phyloP scores from a whole-genome alignment of 2,888 invertebrate genomes.

The Nemapogon koenigi region DNA sequence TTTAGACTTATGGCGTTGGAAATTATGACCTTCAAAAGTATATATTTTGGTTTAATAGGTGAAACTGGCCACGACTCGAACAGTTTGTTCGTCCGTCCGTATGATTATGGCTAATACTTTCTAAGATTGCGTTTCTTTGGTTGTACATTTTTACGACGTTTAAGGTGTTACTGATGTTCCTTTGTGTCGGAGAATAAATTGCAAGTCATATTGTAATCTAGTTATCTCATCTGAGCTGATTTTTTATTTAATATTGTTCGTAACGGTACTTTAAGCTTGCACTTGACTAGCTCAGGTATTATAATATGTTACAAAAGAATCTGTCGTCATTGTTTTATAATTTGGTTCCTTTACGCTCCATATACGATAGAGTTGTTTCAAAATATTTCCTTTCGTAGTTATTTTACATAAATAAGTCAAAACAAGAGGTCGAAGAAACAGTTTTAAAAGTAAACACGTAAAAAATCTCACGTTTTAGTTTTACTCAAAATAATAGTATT shows the following conservation, averaged over 20 bases:
- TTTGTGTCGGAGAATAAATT: slow-evolving; percentile 2
- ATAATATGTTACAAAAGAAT: too few relatives aligned
- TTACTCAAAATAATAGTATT: too few relatives aligned
- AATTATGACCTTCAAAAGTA: slow-evolving; percentile 35
- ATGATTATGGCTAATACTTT: slow-evolving; percentile 27
- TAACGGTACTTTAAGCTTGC: too few relatives aligned
- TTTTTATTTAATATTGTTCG: background rate
- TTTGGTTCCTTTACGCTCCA: too few relatives aligned
- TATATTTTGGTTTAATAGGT: slow-evolving; percentile 29
- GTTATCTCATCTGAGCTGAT: background rate
- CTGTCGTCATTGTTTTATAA: too few relatives aligned
- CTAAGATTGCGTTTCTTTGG: slow-evolving; percentile 26
- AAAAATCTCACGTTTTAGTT: too few relatives aligned
- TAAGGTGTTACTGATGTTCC: background rate
- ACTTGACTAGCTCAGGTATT: too few relatives aligned
- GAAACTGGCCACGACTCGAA: slow-evolving; percentile 27
- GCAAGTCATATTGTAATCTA: background rate
- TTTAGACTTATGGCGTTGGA: slow-evolving; percentile 34
- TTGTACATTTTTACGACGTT: slow-evolving; percentile 18
- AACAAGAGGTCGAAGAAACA: too few relatives aligned
- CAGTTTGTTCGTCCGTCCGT: slow-evolving; percentile 17
- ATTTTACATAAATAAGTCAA: too few relatives aligned
- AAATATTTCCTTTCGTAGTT: too few relatives aligned
- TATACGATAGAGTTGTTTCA: too few relatives aligned
- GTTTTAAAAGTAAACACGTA: too few relatives aligned